Evolutionary conservation across 2,797 vertebrate species (phyloP).

Genomic region (Tragelaphus oryx): DNA sequence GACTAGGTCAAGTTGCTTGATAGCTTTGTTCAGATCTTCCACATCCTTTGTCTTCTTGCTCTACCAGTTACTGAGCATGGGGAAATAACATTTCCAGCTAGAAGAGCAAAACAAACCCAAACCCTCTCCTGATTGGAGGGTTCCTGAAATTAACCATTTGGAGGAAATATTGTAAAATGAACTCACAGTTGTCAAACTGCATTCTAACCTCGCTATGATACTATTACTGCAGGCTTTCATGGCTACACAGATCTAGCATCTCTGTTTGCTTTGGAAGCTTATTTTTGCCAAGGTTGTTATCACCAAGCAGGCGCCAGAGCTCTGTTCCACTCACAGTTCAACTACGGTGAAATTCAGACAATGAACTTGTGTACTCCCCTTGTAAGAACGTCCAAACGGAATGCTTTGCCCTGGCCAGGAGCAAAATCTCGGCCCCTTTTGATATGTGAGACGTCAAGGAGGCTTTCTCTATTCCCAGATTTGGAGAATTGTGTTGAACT

Average conservation of each 20-base stretch:
- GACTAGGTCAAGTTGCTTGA: neutral
- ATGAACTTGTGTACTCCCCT: neutral
- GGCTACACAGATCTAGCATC: neutral
- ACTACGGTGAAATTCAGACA: neutral
- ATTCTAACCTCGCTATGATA: neutral
- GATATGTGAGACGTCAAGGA: neutral
- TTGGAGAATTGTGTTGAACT: neutral
- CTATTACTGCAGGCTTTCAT: neutral
- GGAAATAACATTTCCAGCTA: neutral
- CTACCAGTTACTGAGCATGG: neutral
- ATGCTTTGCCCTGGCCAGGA: neutral
- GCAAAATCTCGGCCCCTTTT: neutral
- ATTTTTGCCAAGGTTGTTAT: slow-evolving; percentile 42
- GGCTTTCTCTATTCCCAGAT: neutral
- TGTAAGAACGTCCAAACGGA: neutral
- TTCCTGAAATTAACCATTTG: neutral
- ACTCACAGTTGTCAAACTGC: neutral
- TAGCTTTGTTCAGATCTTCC: neutral
- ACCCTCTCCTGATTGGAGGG: neutral
- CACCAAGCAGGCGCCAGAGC: slow-evolving; percentile 10
- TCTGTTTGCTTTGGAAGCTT: neutral
- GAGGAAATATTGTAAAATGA: neutral
- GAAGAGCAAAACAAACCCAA: neutral
- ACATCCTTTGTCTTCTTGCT: neutral
- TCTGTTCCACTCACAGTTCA: neutral